phyloP scores from a whole-genome alignment of 2,113 vertebrate genomes.

The Athene cunicularia region DNA sequence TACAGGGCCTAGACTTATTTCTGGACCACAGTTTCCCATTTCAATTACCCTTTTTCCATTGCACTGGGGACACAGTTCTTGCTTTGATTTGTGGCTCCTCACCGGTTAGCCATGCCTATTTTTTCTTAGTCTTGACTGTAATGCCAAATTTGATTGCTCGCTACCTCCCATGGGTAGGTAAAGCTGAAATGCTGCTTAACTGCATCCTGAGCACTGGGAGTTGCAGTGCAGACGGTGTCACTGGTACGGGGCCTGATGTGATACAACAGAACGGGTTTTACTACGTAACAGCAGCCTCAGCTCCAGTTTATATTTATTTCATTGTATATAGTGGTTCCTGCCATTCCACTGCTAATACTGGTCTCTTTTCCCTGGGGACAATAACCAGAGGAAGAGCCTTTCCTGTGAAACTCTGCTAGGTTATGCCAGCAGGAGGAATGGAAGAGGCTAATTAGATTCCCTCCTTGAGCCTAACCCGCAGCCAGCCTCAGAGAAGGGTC shows the following conservation, averaged over 20 bases:
- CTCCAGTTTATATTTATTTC: neutral
- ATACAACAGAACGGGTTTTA: neutral
- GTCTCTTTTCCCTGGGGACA: neutral
- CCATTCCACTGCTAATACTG: neutral
- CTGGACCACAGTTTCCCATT: neutral
- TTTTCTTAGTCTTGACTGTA: neutral
- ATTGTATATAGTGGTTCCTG: neutral
- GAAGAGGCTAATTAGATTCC: conserved; percentile 22
- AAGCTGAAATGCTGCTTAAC: neutral
- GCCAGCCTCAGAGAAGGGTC: neutral
- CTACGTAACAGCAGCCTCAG: neutral
- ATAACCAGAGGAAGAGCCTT: neutral
- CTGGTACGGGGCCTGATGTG: neutral
- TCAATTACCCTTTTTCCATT: neutral
- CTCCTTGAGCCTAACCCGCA: neutral
- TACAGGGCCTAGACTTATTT: neutral
- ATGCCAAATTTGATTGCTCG: neutral
- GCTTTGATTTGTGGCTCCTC: neutral
- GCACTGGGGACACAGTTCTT: neutral
- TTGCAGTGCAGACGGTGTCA: neutral
- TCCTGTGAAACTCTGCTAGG: neutral
- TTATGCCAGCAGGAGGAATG: conserved; percentile 3
- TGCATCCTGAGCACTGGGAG: neutral
- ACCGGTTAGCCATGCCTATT: neutral
- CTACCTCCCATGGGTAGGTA: neutral